These are phyloP conservation scores for Holcopasites calliopsidis DNA, from an alignment of 1,140 invertebrate species.

Conservation along the genomic window DNA sequence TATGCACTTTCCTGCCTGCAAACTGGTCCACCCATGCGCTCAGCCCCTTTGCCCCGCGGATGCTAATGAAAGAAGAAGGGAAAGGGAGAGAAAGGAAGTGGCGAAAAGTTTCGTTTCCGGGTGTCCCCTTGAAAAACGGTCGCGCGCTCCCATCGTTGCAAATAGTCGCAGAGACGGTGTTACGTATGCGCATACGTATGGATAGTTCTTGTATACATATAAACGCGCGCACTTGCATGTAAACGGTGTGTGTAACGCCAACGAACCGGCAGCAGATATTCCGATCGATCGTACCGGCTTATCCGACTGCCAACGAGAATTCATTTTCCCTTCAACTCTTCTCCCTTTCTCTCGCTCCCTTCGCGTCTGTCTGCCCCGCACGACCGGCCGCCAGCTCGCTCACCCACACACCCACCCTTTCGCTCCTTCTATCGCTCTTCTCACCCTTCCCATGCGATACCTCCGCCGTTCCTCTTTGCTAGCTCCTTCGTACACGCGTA, in stretches of 20 bases:
- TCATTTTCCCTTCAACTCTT: conserved; percentile 58
- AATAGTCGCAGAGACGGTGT: too few species aligned
- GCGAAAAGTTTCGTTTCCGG: conserved; percentile 18
- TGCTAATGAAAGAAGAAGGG: neutral
- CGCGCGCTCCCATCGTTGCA: too few species aligned
- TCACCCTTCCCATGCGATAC: neutral
- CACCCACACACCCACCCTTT: conserved; percentile 19
- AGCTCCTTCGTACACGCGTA: neutral
- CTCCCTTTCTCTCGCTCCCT: conserved; percentile 6
- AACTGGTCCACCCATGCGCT: conserved; percentile 44
- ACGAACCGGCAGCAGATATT: conserved; percentile 64
- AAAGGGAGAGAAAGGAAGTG: neutral
- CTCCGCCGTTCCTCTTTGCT: conserved; percentile 13
- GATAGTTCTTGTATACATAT: conserved; percentile 40
- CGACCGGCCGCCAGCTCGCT: too few species aligned
- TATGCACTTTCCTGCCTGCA: conserved; percentile 46
- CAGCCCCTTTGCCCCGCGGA: neutral
- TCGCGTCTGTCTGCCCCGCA: conserved; percentile 4
- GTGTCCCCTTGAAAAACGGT: conserved; percentile 37
- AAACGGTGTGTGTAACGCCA: conserved; percentile 53
- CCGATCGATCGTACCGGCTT: conserved; percentile 65
- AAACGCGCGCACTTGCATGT: conserved; percentile 58
- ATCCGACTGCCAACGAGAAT: conserved; percentile 65
- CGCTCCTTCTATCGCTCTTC: conserved; percentile 2
- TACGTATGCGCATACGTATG: conserved; percentile 20